phyloP scores from a whole-genome alignment of 1,140 invertebrate species.

The Arion vulgaris region DNA sequence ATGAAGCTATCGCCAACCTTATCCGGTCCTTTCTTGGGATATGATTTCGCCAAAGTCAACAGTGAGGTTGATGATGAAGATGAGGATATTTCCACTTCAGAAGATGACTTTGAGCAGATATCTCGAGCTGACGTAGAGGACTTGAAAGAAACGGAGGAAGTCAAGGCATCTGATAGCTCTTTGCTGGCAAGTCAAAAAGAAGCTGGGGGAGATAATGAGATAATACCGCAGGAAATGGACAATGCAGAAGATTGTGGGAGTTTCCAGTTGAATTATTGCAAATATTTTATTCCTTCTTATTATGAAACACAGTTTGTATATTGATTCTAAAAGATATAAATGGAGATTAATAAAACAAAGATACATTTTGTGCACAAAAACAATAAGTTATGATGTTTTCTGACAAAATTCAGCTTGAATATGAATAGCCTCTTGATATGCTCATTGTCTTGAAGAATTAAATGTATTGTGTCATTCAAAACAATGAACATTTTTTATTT shows the following conservation, averaged over 20 bases:
- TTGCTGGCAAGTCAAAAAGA: background rate
- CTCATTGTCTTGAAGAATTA: too few relatives aligned
- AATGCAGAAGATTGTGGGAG: background rate
- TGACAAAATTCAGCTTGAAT: background rate
- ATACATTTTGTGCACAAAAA: background rate
- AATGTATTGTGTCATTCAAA: too few relatives aligned
- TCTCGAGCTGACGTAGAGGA: background rate
- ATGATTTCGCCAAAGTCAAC: background rate
- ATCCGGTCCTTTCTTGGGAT: conserved; percentile 22
- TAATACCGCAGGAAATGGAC: background rate
- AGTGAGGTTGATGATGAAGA: conserved; percentile 24
- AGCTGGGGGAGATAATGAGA: background rate
- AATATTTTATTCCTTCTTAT: background rate
- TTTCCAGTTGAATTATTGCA: background rate
- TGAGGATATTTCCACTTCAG: background rate
- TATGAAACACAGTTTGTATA: background rate
- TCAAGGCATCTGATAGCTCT: background rate
- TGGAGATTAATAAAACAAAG: background rate
- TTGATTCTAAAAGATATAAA: background rate
- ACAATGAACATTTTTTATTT: too few relatives aligned
- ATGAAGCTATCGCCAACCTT: background rate
- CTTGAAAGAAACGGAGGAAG: background rate
- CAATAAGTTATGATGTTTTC: background rate
- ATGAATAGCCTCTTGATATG: background rate
- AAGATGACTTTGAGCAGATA: conserved; percentile 30